Base-by-base conservation (phyloP, 2,797 vertebrate species). In the Netta rufina region DNA sequence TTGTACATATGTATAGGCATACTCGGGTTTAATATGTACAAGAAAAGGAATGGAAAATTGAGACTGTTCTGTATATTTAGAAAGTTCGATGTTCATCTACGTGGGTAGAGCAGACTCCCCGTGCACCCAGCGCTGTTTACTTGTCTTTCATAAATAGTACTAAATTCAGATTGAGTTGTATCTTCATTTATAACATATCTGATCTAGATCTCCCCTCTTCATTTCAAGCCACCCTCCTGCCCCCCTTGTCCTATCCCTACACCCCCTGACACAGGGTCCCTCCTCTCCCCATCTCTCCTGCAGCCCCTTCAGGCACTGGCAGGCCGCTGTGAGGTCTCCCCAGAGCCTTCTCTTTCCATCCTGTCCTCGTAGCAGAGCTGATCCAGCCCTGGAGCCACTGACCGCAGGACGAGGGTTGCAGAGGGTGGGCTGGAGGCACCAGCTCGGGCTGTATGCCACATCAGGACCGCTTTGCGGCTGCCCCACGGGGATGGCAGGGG, bases 331-430 rank as follows among this genome's bases (percentile, higher is more conserved):
- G 11, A 62, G 38, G 25, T 62, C 38, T 28, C 38, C 27, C 61
- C 17, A 11, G 61, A 39, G 53, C 53, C 53, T 30, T 30, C 27
- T 30, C 15, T 54, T 10, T 30, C 54, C 54, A 56, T 10, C 54
- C 54, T 56, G 27, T 28, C 28, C 28, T 30, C 9, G 6, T 17
- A 54, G 27, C 53, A 30, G 53, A 54, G 53, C 27, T 17, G 53
- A 15, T 30, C 27, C 53, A 54, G 27, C 53, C 53, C 53, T 54
- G 8, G 53, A 28, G 53, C 28, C 9, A 28, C 53, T 3, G 6
- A 24, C 49, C 33, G 4, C 0, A 1, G 61, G 28, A 6, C 6
- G 4, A n/a, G 51, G 39, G 19, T 0, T 11, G 28, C 57, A n/a
- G 39, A n/a, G 16, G 17, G 8, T 12, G 3, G 10, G 13, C 0